phyloP scores from a whole-genome alignment of 2,797 vertebrate species.

The Schizopygopsis pylzovi region DNA sequence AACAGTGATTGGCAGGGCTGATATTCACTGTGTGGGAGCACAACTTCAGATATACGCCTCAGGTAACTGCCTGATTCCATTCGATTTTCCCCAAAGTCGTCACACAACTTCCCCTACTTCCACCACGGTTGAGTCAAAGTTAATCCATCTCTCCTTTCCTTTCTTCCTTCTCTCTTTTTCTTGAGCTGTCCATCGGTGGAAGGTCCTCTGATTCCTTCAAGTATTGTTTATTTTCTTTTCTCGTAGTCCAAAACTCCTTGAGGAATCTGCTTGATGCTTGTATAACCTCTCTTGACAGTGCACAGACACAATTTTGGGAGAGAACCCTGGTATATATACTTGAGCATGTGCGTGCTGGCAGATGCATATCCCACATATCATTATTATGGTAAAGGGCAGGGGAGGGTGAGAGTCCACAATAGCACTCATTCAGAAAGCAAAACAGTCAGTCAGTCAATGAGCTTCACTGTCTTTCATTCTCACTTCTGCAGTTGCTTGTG shows the following conservation, averaged over 20 bases:
- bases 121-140: conserved; percentile 27
- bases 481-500: conserved; percentile 45
- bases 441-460: conserved; percentile 72
- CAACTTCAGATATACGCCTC: conserved; percentile 38
- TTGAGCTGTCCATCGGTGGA: conserved; percentile 49
- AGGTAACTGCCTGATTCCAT: conserved; percentile 44
- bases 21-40: conserved; percentile 50
- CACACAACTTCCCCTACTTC: conserved; percentile 14
- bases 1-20: conserved; percentile 48
- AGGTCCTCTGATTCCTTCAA: conserved; percentile 54
- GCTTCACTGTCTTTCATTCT: conserved; percentile 53
- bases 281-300: conserved; percentile 46
- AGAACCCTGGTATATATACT: conserved; percentile 24
- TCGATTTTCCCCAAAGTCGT: conserved; percentile 33
- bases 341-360: conserved; percentile 60
- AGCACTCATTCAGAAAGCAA: conserved; percentile 74
- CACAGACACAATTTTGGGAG: conserved; percentile 49
- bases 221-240: conserved; percentile 52
- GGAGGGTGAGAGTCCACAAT: conserved; percentile 69
- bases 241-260: conserved; percentile 43
- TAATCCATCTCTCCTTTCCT: conserved; percentile 64
- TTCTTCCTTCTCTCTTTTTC: conserved; percentile 51
- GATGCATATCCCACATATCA: conserved; percentile 73
- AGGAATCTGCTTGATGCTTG: conserved; percentile 57
- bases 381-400: conserved; percentile 78